Evolutionary conservation across 2,888 invertebrate species (phyloP), one percentile per base, ranked within the genome.

Genomic region (Yponomeuta cagnagella): DNA sequence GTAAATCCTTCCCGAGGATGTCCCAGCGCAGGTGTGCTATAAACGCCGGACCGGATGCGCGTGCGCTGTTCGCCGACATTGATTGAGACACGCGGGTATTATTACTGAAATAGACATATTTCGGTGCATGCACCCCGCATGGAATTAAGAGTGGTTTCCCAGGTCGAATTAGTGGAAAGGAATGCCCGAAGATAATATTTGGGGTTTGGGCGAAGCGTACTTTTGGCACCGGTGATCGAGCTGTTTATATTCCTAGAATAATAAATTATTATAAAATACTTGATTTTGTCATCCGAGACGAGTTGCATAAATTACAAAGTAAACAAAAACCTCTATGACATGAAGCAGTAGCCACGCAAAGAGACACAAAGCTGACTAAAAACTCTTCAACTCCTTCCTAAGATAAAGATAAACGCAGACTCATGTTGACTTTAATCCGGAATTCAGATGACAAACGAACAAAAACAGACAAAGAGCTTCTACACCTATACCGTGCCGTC

Each of bases 81-180:
- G 65, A 65, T 65, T 65, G 30, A 65, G 65, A 65, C 33, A 65
- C 65, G 33, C 31, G 31, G 23, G 65, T 12, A 65, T 31, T 65
- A 65, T 65, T 65, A 31, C 65, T 30, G 65, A 65, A 65, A 65
- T 65, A 65, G 33, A 65, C 65, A 30, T 30, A 65, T 65, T 65
- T 65, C 3, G 65, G 65, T 31, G 33, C 65, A 65, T 30, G 65
- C 31, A 10, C 65, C n/a, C n/a, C 30, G 23, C 63, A 33, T 6
- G 63, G 63, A 43, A 43, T 43, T 43, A 43, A 58, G 52, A 58
- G 52, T 15, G 52, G 15, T 58, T 58, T 58, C 52, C 52, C 52
- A 3, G 52, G 15, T 58, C 52, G 15, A 58, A 15, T 15, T 5
- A 58, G 15, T 58, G 52, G 52, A 15, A 12, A 58, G 52, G 52